Conservation (phyloP, 2,888 invertebrate species). For the Aspidiotus rigidus region DNA sequence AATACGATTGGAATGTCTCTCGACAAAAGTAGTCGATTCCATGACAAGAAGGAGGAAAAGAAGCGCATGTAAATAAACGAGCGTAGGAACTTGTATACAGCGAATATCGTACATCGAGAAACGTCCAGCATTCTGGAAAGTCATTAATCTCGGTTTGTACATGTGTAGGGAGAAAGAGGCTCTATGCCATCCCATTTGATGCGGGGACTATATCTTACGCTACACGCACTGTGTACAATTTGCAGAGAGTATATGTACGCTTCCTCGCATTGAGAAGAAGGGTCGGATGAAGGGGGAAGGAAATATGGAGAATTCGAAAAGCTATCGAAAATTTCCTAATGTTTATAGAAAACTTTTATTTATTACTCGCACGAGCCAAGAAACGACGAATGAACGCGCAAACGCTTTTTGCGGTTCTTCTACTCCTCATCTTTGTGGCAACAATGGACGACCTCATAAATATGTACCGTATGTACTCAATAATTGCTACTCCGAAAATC, state of each 20-base stretch:
- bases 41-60: not conserved
- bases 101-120: not conserved
- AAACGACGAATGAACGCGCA: not conserved
- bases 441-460: too few relatives aligned
- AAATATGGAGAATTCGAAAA: constrained; percentile 2
- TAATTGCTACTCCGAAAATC: not conserved
- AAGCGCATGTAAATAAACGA: constrained; percentile 1
- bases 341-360: not conserved
- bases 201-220: too few relatives aligned
- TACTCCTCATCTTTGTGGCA: not conserved
- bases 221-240: not conserved
- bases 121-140: constrained; percentile 2
- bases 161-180: not conserved
- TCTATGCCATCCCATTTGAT: not conserved
- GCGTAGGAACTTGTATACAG: not conserved
- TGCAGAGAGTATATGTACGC: not conserved
- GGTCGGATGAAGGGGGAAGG: not conserved
- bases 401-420: not conserved
- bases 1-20: too few relatives aligned
- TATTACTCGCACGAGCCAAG: constrained; percentile 2
- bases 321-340: constrained; percentile 1
- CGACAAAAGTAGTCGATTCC: too few relatives aligned
- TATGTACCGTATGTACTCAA: not conserved
- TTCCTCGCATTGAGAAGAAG: not conserved
- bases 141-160: constrained; percentile 3